phyloP scores from a whole-genome alignment of 2,113 vertebrate species.

The Ifrita kowaldi region DNA sequence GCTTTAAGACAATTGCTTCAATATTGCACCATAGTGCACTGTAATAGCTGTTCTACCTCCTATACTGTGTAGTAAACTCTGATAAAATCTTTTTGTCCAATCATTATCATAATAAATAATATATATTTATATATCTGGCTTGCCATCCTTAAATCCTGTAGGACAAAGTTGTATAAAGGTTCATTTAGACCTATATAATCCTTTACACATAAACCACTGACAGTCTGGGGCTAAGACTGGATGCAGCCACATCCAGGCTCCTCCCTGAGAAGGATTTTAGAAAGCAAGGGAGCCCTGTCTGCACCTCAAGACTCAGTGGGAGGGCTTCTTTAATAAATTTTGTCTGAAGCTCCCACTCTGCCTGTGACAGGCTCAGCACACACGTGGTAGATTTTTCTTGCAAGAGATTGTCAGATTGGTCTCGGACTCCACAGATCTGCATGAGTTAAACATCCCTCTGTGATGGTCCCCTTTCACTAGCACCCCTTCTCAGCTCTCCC shows the following conservation, averaged over 20 bases:
- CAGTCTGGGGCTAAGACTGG: neutral
- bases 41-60: neutral
- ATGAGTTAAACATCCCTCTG: neutral
- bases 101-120: neutral
- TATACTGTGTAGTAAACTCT: neutral
- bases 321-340: neutral
- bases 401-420: rapidly evolving
- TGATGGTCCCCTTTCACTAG: rapidly evolving
- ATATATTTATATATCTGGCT: neutral
- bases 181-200: neutral
- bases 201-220: neutral
- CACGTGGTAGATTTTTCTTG: neutral
- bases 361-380: neutral
- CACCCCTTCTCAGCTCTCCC: neutral
- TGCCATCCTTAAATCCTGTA: neutral
- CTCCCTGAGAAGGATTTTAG: neutral
- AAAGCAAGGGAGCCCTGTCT: neutral
- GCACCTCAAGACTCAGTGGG: neutral
- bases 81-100: neutral
- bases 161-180: neutral
- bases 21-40: neutral
- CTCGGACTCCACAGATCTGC: neutral
- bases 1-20: neutral
- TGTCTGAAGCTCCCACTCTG: neutral
- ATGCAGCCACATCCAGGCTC: neutral